These are phyloP conservation scores for Dinomys branickii DNA, from an alignment of 2,113 vertebrate species.

Conservation along the genomic window DNA sequence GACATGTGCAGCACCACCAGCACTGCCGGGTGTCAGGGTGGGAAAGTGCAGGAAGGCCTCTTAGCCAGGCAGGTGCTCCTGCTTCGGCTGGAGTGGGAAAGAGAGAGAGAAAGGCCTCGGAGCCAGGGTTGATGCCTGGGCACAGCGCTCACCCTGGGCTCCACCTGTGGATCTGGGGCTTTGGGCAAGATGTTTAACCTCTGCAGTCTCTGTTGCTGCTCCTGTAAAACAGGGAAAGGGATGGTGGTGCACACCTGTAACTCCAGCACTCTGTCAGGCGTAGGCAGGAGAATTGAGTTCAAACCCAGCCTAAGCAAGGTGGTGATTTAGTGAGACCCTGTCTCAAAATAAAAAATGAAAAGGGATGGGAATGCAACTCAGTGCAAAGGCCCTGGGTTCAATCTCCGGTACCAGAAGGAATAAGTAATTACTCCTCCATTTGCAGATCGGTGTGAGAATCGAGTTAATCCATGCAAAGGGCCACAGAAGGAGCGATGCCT, in stretches of 20 bases:
- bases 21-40: accelerated
- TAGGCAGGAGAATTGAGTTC: not conserved
- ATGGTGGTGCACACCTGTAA: not conserved
- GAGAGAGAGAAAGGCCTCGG: not conserved
- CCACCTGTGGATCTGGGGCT: not conserved
- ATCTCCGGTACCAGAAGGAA: not conserved
- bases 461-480: not conserved
- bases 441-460: not conserved
- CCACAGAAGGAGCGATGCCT: not conserved
- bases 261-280: not conserved
- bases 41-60: not conserved
- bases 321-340: not conserved
- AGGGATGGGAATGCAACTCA: not conserved
- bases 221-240: not conserved
- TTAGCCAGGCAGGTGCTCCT: not conserved
- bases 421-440: not conserved
- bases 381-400: not conserved
- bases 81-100: not conserved
- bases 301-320: not conserved
- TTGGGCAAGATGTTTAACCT: not conserved
- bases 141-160: not conserved
- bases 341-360: not conserved
- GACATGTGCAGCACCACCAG: not conserved
- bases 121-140: not conserved
- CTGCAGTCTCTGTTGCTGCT: not conserved